Evolutionary conservation across 2,888 invertebrate genomes (phyloP), one percentile per base, ranked within the genome.

Genomic region (Apoda limacodes): DNA sequence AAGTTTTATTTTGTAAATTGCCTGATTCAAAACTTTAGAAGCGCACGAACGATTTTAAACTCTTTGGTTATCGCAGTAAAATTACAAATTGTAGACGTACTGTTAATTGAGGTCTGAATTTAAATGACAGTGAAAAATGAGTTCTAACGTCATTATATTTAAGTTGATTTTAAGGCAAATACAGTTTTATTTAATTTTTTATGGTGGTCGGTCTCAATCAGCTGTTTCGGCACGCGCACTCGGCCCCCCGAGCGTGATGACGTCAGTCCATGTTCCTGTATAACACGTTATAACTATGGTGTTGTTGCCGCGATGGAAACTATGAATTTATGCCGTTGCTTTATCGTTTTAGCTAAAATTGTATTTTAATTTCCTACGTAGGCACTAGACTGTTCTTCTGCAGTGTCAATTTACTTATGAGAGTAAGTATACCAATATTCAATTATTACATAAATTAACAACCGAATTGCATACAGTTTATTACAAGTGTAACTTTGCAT

Each of bases 191-290:
- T 56, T 51, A 47, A 50, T 65, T 72, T 75, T 74, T 78, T 76
- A 74, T 70, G 67, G 65, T 64, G 65, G 66, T 60, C 61, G 62
- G 54, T 49, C 55, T 69, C 68, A 75, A 76, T 78, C 78, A 78
- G 78, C 78, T 78, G 78, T 75, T 74, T 62, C 57, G 71, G 74
- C 74, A 74, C 75, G 71, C 71, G 70, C 55, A 46, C 51, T 52
- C 58, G 60, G 65, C 66, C 64, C 65, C 55, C 52, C 52, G 62
- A 68, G 62, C 56, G 54, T 50, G 57, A 52, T 63, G 70, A 65
- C 61, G 71, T 69, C 63, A 60, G 49, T 48, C 50, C 49, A 52
- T 43, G 46, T 39, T 17, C 7, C 5, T 17, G 7, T n/a, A n/a
- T n/a, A n/a, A n/a, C n/a, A n/a, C n/a, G n/a, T n/a, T n/a, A n/a